A percentile compares a stretch with the other conserved stretches of the same genome.
phyloP scores from a whole-genome alignment of 2,113 vertebrate species.

The Pyxicephalus adspersus region DNA sequence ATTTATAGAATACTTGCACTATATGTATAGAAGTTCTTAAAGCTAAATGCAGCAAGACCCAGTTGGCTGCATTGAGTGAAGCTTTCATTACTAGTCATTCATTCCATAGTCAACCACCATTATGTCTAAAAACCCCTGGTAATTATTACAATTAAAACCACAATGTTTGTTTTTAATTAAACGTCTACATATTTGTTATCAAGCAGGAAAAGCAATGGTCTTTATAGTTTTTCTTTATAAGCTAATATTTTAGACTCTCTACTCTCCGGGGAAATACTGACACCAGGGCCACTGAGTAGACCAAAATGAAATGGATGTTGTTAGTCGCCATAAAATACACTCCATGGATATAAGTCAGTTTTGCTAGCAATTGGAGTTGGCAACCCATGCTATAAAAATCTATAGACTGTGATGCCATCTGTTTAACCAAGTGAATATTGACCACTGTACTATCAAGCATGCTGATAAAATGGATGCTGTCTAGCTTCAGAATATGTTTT shows the following conservation, averaged over 20 bases:
- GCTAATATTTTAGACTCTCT: background rate
- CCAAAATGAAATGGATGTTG: constrained; percentile 44
- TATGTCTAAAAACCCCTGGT: no score
- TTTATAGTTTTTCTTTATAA: background rate
- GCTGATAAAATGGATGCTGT: constrained; percentile 41
- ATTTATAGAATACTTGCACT: no score
- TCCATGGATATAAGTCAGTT: constrained; percentile 36
- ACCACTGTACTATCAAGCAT: constrained; percentile 37
- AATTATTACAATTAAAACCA: no score
- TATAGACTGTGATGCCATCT: constrained; percentile 39
- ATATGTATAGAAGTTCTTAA: no score
- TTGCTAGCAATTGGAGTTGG: constrained; percentile 37
- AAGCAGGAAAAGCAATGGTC: no score
- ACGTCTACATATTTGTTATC: no score
- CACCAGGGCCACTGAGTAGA: constrained; percentile 8
- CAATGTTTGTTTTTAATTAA: no score
- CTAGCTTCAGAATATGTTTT: constrained; percentile 44
- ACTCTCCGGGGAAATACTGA: constrained; percentile 1
- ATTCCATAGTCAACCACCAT: no score
- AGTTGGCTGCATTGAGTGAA: no score
- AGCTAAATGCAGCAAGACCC: no score
- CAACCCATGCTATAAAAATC: constrained; percentile 32
- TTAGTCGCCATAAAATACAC: constrained; percentile 29
- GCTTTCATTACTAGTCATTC: no score
- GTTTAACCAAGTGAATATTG: constrained; percentile 46